Percentiles rank a stretch among this genome's conserved stretches.
Conservation (phyloP, 2,888 invertebrate species). For the Hesperia comma region DNA sequence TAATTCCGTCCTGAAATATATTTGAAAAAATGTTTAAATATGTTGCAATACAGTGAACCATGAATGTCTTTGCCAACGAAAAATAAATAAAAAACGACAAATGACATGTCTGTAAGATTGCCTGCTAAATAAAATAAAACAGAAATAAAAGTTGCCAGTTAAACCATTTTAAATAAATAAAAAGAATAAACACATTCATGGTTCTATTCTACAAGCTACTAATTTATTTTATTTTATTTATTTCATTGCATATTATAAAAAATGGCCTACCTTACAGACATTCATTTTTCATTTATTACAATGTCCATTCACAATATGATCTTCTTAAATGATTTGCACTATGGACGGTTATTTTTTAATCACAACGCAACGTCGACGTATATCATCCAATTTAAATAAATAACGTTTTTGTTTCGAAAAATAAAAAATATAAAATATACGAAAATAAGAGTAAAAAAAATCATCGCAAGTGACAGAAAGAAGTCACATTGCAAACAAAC, state of each 20-base stretch:
- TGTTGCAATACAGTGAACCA: conserved; percentile 62
- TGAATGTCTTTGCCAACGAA: conserved; percentile 61
- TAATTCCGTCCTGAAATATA: conserved; percentile 61
- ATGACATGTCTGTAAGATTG: conserved; percentile 82
- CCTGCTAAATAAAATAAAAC: conserved; percentile 49
- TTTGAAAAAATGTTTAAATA: conserved; percentile 32
- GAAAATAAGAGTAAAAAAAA: conserved; percentile 41
- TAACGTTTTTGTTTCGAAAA: conserved; percentile 28
- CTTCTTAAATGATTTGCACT: conserved; percentile 54
- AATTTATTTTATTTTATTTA: conserved; percentile 44
- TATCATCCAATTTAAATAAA: conserved; percentile 25
- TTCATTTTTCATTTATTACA: conserved; percentile 63
- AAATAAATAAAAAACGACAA: conserved; percentile 50
- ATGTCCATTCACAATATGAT: conserved; percentile 81
- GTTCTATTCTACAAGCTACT: conserved; percentile 61
- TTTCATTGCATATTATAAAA: conserved; percentile 50
- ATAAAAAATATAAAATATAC: conserved; percentile 24
- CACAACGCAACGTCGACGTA: conserved; percentile 37
- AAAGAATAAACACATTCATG: conserved; percentile 68
- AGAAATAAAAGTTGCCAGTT: conserved; percentile 38
- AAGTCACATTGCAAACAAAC: conserved; percentile 81
- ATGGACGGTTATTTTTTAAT: conserved; percentile 42
- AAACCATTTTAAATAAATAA: conserved; percentile 45
- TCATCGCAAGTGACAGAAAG: conserved; percentile 70
- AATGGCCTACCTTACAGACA: conserved; percentile 83